These are phyloP conservation scores for Zaprionus inermis DNA, from an alignment of 1,140 invertebrate genomes.

Conservation along the genomic window DNA sequence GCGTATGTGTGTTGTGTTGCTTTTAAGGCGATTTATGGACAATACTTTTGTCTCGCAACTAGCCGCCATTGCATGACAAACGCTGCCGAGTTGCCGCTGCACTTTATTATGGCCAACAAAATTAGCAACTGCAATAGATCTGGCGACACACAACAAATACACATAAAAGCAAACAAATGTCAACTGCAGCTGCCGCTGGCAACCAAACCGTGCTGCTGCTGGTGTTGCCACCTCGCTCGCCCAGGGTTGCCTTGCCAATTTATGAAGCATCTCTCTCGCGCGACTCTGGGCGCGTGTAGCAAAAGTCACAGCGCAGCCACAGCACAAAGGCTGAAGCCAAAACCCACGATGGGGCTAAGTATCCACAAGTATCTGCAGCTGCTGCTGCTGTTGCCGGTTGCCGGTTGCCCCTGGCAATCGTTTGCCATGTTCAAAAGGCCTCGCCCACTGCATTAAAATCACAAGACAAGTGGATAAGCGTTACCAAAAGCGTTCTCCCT, in stretches of 20 bases:
- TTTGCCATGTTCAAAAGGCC: constrained; percentile 63
- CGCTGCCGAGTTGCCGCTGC: constrained; percentile 41
- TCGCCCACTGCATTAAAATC: constrained; percentile 78
- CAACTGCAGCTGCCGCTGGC: constrained; percentile 48
- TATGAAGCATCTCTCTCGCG: neutral
- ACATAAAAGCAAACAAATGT: constrained; percentile 76
- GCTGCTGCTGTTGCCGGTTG: constrained; percentile 45
- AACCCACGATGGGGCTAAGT: constrained; percentile 60
- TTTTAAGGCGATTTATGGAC: constrained; percentile 73
- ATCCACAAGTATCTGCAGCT: constrained; percentile 64
- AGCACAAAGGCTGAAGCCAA: constrained; percentile 44
- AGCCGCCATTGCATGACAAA: constrained; percentile 51
- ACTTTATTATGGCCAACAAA: constrained; percentile 46
- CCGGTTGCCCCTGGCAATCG: constrained; percentile 74
- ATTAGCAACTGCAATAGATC: constrained; percentile 53
- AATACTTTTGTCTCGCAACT: constrained; percentile 49
- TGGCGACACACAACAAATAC: constrained; percentile 34
- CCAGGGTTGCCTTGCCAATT: neutral
- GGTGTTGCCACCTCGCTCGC: neutral
- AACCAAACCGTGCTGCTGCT: constrained; percentile 9
- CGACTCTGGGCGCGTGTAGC: constrained; percentile 13
- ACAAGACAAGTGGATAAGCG: constrained; percentile 79
- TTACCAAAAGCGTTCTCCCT: constrained; percentile 64
- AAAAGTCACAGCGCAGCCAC: constrained; percentile 26
- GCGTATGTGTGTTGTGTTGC: constrained; percentile 10